Base-by-base conservation (phyloP, 2,888 invertebrate species). In the Polyommatus iphigenia region DNA sequence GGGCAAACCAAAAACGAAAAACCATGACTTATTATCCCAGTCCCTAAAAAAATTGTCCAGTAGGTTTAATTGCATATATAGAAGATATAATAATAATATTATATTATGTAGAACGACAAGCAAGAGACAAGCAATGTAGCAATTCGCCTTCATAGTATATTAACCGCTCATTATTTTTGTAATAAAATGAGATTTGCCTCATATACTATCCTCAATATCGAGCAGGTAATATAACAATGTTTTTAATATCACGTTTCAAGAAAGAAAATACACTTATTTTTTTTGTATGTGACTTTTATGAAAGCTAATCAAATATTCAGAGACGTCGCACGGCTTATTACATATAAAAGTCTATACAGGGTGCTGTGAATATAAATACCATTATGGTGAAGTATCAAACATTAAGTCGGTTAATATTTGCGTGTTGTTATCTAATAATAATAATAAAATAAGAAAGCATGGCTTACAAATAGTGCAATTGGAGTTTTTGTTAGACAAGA, bases 271-370 rank as follows among this genome's bases (percentile, higher is more conserved):
- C 20, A 41, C 24, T 54, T 54, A 75, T 50, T 50, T 54, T 24
- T 18, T 54, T 50, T 29, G 54, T 75, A 41, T 24, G 46, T 75
- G n/a, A 41, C 75, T 75, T 50, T 75, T 75, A 75, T 54, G 54
- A 75, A 75, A 46, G 46, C 6, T 54, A 75, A 50, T 75, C 50
- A 54, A 75, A 54, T 54, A 75, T 75, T 50, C 75, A 41, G 41
- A 41, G 72, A 72, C 41, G 41, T 72, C 41, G 36, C 41, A 67
- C 18, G 67, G 29, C 32, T 67, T 67, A 67, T 67, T 67, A 67
- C 15, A 29, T 32, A 67, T 32, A 67, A 67, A 67, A 67, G 67
- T 67, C 29, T 67, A 67, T 67, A 67, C 67, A 67, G 67, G 67
- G 6, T 67, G 67, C 29, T 67, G 67, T 67, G 29, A 67, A 67